phyloP scores from a whole-genome alignment of 2,888 invertebrate genomes.

The Nymphalis urticae region DNA sequence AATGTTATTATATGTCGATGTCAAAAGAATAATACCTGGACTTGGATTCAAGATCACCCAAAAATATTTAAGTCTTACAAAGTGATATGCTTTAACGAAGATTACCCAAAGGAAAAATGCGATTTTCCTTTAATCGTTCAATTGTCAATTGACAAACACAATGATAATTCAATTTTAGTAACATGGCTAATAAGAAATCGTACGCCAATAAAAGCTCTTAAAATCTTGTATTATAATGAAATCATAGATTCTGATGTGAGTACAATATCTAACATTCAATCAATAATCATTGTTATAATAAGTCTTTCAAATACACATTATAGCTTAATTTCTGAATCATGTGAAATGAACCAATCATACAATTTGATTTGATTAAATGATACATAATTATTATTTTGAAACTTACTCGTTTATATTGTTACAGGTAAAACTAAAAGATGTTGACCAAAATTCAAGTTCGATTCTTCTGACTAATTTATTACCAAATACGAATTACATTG shows the following conservation, averaged over 20 bases:
- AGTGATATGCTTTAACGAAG: conserved; percentile 65
- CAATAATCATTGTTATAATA: not conserved
- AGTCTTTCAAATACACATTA: not conserved
- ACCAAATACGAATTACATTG: conserved; percentile 65
- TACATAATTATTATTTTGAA: not conserved
- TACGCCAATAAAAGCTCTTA: conserved; percentile 90
- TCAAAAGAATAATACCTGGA: conserved; percentile 94
- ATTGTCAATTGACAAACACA: conserved; percentile 92
- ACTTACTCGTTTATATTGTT: no score
- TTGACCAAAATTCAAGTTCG: conserved; percentile 67
- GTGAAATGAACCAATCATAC: not conserved
- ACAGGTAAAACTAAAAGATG: conserved; percentile 69
- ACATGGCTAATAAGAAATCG: conserved; percentile 95
- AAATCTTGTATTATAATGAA: conserved; percentile 88
- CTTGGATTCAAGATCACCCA: conserved; percentile 94
- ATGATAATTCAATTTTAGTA: conserved; percentile 91
- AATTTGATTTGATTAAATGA: not conserved
- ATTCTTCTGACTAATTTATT: conserved; percentile 62
- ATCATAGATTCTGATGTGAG: conserved; percentile 38
- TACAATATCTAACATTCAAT: conserved; percentile 14
- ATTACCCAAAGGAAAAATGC: conserved; percentile 73
- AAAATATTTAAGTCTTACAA: conserved; percentile 67
- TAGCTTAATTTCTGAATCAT: not conserved
- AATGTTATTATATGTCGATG: conserved; percentile 95
- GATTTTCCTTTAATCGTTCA: conserved; percentile 89